Evolutionary conservation across 2,113 vertebrate species (phyloP).

Genomic region (Saguinus imperator): DNA sequence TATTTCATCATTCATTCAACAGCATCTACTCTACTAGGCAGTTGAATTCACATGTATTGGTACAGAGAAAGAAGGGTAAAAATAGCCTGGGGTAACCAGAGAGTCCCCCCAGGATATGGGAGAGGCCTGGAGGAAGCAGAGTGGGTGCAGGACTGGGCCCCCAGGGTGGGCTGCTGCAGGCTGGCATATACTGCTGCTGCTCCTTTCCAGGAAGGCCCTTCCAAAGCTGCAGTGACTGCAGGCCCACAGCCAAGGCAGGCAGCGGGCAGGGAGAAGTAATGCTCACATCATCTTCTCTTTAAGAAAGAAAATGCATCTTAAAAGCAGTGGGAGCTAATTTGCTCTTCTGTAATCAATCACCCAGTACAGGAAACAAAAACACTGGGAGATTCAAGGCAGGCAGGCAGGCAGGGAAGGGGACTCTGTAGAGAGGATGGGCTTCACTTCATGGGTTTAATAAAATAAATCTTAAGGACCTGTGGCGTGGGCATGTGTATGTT

Average conservation of each 20-base stretch:
- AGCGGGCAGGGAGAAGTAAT: not conserved
- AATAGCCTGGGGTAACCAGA: not conserved
- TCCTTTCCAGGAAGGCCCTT: not conserved
- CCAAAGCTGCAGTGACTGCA: not conserved
- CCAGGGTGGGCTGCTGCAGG: not conserved
- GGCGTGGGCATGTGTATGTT: fast-evolving
- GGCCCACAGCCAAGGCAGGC: not conserved
- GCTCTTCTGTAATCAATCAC: constrained; percentile 43
- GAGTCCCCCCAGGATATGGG: not conserved
- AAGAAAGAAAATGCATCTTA: constrained; percentile 52
- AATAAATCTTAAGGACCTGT: not conserved
- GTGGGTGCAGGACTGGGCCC: not conserved
- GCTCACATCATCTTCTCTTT: constrained; percentile 26
- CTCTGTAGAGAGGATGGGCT: not conserved
- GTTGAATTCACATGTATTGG: not conserved
- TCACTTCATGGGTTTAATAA: not conserved
- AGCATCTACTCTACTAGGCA: not conserved
- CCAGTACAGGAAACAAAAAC: constrained; percentile 17
- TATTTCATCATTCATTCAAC: not conserved
- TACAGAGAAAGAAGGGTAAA: not conserved
- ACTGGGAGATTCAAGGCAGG: not conserved
- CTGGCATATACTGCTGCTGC: fast-evolving
- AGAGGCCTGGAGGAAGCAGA: not conserved
- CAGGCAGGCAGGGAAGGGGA: not conserved
- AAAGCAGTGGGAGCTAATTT: constrained; percentile 54